These are phyloP conservation scores for Rhabdornis inornatus DNA, from an alignment of 2,113 vertebrate species.

Conservation along the genomic window DNA sequence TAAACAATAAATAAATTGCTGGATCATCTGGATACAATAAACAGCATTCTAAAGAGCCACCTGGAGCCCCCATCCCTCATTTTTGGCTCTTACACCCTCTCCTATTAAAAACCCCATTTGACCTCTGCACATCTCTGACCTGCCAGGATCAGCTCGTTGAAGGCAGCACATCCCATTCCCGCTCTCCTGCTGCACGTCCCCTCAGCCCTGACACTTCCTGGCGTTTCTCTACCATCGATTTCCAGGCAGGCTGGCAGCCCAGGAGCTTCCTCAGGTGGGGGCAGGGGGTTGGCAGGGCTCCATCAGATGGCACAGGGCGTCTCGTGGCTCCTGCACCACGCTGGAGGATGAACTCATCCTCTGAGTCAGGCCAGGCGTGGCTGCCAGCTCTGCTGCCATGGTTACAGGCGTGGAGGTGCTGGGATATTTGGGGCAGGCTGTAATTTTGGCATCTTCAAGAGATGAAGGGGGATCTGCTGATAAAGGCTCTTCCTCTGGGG, in stretches of 20 bases:
- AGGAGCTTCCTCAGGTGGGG: background rate
- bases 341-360: conserved; percentile 32
- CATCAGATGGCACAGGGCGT: background rate
- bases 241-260: fast-evolving
- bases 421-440: conserved; percentile 14
- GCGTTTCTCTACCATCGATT: background rate
- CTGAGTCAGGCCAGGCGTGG: conserved; percentile 5
- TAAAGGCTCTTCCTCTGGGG: background rate
- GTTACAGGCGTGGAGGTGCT: conserved; percentile 4
- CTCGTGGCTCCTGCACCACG: background rate
- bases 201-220: fast-evolving
- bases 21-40: no score
- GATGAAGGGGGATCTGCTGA: background rate
- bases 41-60: no score
- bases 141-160: no score
- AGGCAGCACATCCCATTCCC: background rate
- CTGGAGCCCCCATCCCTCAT: no score
- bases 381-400: conserved; percentile 1
- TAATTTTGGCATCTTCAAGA: background rate
- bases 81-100: no score
- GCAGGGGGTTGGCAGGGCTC: background rate
- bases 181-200: fast-evolving
- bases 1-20: no score
- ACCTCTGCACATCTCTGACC: no score
- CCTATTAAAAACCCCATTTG: no score